These are phyloP conservation scores for Rhadinocentrus ornatus DNA, from an alignment of 2,797 vertebrate species.

Conservation along the genomic window DNA sequence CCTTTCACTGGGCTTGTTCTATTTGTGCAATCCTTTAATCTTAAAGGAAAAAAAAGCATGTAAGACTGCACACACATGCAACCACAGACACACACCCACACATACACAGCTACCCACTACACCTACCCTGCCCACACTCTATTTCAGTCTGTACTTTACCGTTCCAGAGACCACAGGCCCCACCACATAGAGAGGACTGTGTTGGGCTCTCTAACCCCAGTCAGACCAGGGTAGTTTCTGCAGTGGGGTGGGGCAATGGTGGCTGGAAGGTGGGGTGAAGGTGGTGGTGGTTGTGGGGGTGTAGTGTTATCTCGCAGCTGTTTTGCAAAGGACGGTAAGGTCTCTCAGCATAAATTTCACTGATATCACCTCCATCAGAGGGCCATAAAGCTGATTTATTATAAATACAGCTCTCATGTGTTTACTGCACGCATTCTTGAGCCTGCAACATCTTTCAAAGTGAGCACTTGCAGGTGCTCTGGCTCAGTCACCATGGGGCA, in stretches of 20 bases:
- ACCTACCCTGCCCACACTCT: conserved; percentile 75
- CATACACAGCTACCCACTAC: conserved; percentile 68
- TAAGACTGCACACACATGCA: conserved; percentile 49
- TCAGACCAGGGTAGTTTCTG: conserved; percentile 61
- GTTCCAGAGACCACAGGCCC: conserved; percentile 73
- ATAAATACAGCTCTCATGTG: conserved; percentile 96
- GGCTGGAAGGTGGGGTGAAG: conserved; percentile 55
- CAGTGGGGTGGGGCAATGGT: conserved; percentile 43
- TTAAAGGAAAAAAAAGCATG: conserved; percentile 59
- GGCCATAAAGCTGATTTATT: conserved; percentile 99
- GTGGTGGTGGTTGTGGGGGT: conserved; percentile 49
- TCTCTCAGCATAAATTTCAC: conserved; percentile 93
- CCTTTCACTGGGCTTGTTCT: conserved; percentile 50
- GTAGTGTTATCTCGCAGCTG: conserved; percentile 88
- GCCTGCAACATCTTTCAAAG: conserved; percentile 91
- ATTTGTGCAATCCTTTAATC: conserved; percentile 70
- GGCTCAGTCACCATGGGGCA: conserved; percentile 72
- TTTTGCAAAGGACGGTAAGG: conserved; percentile 85
- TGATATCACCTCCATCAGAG: conserved; percentile 98
- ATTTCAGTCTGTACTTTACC: conserved; percentile 77
- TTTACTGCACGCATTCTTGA: conserved; percentile 97
- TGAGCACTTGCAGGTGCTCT: conserved; percentile 94
- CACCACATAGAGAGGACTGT: conserved; percentile 76
- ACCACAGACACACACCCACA: conserved; percentile 44
- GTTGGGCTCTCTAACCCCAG: conserved; percentile 68